phyloP scores from a whole-genome alignment of 2,113 vertebrate species.

The Eclectus roratus region DNA sequence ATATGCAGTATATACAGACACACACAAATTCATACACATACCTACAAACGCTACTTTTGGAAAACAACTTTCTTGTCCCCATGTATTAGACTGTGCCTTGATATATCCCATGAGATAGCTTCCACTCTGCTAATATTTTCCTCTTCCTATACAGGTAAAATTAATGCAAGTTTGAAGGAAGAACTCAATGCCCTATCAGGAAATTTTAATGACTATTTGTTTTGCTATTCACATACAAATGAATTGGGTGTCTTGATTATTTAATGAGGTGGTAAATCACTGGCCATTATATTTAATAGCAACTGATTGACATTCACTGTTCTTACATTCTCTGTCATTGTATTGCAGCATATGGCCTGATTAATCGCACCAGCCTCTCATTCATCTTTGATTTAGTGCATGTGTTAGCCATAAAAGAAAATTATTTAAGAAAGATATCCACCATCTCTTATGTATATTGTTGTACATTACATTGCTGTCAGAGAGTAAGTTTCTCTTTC shows the following conservation, averaged over 20 bases:
- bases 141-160: background rate
- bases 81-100: fast-evolving
- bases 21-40: background rate
- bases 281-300: slow-evolving; percentile 11
- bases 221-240: slow-evolving; percentile 14
- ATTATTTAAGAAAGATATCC: slow-evolving; percentile 5
- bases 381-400: background rate
- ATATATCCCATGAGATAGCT: background rate
- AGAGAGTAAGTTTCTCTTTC: background rate
- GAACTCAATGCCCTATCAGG: background rate
- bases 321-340: background rate
- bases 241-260: background rate
- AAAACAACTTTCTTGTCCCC: background rate
- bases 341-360: background rate
- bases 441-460: background rate
- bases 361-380: slow-evolving; percentile 24
- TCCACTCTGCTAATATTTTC: background rate
- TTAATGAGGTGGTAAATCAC: slow-evolving; percentile 37
- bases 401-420: background rate
- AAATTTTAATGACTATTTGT: slow-evolving; percentile 8
- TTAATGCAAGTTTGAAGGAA: background rate
- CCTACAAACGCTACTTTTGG: background rate
- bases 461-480: background rate
- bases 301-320: slow-evolving; percentile 25
- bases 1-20: background rate